Percentiles rank a stretch among this genome's conserved stretches.
Evolutionary conservation across 2,888 invertebrate species (phyloP).

Genomic region (Keiferia lycopersicella): DNA sequence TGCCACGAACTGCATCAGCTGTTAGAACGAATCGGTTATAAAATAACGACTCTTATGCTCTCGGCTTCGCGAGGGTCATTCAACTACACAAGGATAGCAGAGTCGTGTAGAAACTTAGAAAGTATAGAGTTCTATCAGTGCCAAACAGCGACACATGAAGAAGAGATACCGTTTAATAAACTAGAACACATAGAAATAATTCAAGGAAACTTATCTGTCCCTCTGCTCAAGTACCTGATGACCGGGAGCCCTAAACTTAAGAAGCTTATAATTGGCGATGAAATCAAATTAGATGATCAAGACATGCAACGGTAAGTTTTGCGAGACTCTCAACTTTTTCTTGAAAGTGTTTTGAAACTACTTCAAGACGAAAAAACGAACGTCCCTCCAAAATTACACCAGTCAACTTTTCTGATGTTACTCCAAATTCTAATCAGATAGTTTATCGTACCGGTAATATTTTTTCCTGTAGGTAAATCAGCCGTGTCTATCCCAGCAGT

Average conservation of each 20-base stretch:
- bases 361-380: no score
- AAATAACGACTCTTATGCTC: slow-evolving; percentile 79
- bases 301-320: slow-evolving; percentile 82
- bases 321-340: no score
- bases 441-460: background rate
- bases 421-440: background rate
- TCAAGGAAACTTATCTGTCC: slow-evolving; percentile 82
- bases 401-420: no score
- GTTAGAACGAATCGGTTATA: slow-evolving; percentile 78
- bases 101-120: slow-evolving; percentile 81
- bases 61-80: slow-evolving; percentile 81
- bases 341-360: no score
- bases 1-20: slow-evolving; percentile 82
- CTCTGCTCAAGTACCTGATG: slow-evolving; percentile 82
- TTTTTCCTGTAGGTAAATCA: no score
- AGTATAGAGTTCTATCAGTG: slow-evolving; percentile 85
- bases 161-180: slow-evolving; percentile 81
- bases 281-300: slow-evolving; percentile 84
- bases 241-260: slow-evolving; percentile 81
- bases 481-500: no score
- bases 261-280: slow-evolving; percentile 84
- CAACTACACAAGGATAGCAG: slow-evolving; percentile 81
- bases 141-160: slow-evolving; percentile 80
- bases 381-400: no score
- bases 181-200: slow-evolving; percentile 85